A percentile compares a stretch with the other conserved stretches of the same genome.
phyloP scores from a whole-genome alignment of 2,797 vertebrate genomes.

The Synaphobranchus kaupii region DNA sequence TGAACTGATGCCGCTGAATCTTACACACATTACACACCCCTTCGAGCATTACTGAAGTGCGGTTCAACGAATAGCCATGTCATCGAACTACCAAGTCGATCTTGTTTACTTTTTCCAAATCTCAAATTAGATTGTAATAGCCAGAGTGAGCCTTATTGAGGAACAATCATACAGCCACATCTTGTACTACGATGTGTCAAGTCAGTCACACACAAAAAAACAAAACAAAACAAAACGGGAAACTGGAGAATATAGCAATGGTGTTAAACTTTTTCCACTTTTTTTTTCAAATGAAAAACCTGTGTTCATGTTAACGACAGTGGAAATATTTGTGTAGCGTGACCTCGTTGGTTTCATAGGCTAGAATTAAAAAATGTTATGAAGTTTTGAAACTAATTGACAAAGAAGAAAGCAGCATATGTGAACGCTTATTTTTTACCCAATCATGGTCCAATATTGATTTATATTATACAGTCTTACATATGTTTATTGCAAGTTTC shows the following conservation, averaged over 20 bases:
- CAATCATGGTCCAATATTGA: no score
- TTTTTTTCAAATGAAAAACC: background rate
- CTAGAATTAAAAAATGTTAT: no score
- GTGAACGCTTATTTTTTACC: background rate
- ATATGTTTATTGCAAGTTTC: no score
- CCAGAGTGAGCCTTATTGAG: background rate
- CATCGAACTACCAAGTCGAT: background rate
- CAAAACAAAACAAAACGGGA: background rate
- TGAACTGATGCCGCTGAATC: background rate
- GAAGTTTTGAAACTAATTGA: no score
- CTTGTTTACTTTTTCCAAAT: constrained; percentile 31
- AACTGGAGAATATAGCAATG: background rate
- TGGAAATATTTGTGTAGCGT: no score
- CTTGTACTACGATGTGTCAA: background rate
- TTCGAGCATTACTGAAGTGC: background rate
- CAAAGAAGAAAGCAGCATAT: background rate
- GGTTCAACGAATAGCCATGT: background rate
- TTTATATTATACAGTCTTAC: no score
- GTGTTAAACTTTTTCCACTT: background rate
- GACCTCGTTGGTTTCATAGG: no score
- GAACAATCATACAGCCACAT: background rate
- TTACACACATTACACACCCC: background rate
- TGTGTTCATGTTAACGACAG: no score
- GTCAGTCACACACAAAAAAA: background rate
- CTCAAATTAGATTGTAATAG: constrained; percentile 27